Evolutionary conservation across 2,797 vertebrate species (phyloP).

Genomic region (Pitangus sulphuratus): DNA sequence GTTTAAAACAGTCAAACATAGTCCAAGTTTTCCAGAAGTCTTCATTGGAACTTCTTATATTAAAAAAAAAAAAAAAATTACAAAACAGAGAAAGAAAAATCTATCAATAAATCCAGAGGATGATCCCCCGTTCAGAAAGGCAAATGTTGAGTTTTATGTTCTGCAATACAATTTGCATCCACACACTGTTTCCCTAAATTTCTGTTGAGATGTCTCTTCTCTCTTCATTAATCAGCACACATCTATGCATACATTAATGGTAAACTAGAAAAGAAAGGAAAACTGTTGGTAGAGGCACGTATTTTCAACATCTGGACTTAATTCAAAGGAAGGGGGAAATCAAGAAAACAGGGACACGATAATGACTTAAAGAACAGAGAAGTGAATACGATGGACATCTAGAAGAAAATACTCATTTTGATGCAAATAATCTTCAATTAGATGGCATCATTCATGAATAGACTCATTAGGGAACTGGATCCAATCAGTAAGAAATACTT

Average conservation of each 20-base stretch:
- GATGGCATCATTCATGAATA: neutral
- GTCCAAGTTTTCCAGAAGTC: neutral
- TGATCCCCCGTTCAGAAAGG: neutral
- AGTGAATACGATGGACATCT: neutral
- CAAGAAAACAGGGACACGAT: neutral
- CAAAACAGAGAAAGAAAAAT: neutral
- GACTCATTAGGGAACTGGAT: neutral
- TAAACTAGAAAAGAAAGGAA: neutral
- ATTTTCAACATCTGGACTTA: slow-evolving; percentile 41
- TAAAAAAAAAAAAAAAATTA: neutral
- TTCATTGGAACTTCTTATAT: neutral
- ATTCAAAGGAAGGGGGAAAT: slow-evolving; percentile 10
- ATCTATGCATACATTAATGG: neutral
- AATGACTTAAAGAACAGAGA: neutral
- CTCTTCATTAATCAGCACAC: neutral
- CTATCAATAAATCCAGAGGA: neutral
- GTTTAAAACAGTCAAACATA: neutral
- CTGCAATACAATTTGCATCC: neutral
- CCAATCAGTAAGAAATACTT: neutral
- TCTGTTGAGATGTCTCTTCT: neutral
- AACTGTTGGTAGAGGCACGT: neutral
- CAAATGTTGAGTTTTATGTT: neutral
- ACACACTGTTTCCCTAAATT: neutral
- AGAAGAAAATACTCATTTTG: slow-evolving; percentile 29
- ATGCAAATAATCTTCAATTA: slow-evolving; percentile 17